Base-by-base conservation (phyloP, 2,888 invertebrate genomes). In the Melieria picta region DNA sequence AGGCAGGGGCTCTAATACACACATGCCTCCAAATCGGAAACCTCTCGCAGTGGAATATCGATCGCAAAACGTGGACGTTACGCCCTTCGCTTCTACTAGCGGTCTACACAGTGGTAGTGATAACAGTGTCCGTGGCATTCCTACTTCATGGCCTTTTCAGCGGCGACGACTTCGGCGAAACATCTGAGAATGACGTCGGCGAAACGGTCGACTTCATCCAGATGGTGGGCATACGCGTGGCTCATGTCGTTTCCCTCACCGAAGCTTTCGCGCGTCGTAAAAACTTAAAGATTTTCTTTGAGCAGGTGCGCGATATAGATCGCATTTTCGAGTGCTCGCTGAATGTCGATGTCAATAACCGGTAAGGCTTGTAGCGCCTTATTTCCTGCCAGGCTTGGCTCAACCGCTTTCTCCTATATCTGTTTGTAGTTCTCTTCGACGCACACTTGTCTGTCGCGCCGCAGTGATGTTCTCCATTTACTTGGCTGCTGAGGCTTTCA, bases 161-260 rank as follows among this genome's bases (percentile, higher is more conserved):
- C 5, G 76, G 69, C 4, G 70, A 60, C 10, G 61, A 64, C 30
- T 71, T 69, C 3, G 69, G 74, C 11, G 70, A 72, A 4, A 70
- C 66, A 1, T 69, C 70, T 9, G 65, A 69, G 0, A 79, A 71
- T 48, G 75, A 78, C 30, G 76, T 83, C 48, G 85, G 81, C 0
- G 70, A 79, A 16, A 83, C 81, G 0, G 82, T 86, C 5, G 84
- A 84, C 69, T 81, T 79, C 50, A 82, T 86, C 62, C 85, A 85
- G 73, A 68, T 86, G 63, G 72, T 82, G 48, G 82, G 84, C 52
- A 82, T 85, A 56, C 82, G 85, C 4, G 65, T 84, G 60, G 80
- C 83, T 0, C 84, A 85, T 56, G 72, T 80, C 30, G 79, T 80
- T 0, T 79, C 80, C 0, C 73, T 86, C 43, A 45, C 79, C 4